Evolutionary conservation across 2,888 invertebrate genomes (phyloP), one percentile per base, ranked within the genome.

Genomic region (Seira musarum): DNA sequence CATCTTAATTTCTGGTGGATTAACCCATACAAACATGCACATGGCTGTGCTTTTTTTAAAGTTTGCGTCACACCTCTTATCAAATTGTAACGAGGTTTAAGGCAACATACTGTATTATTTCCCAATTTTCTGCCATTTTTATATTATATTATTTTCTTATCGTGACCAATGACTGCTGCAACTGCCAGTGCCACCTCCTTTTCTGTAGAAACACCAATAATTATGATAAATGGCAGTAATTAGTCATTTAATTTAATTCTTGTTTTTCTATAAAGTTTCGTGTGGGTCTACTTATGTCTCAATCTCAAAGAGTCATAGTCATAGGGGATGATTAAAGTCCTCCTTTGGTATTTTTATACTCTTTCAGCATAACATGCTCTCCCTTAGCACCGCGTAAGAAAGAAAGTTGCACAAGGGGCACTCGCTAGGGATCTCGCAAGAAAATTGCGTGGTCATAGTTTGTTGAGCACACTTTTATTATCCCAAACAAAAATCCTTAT

Each of bases 361-460:
- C 67, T 22, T 65, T n/a, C 10, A n/a, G 3, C 17, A 5, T 65
- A 13, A 63, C n/a, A 5, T 63, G 5, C 65, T 30, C 30, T 30
- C 65, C 17, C 57, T 57, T 13, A 40, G 13, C 5, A 5, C 6
- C 8, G 57, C 8, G 25, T 17, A 25, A 65, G 65, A 65, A 25
- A 30, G 65, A 40, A 67, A 60, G 67, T 68, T 66, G 30, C 75
- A 24, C 53, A 76, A 49, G 19, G 17, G 13, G 25, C 72, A 72
- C 46, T n/a, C 46, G 46, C 13, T 69, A 22, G 49, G 57, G 46
- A 67, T 30, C 17, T 49, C 22, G 53, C 35, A 46, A 64, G 40
- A 67, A 66, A 67, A 53, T 69, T 80, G 79, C 79, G 79, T 80
- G 79, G 79, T 80, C 69, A 73, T 69, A 73, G 46, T 49, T 61